Evolutionary conservation across 2,113 vertebrate species (phyloP).

Genomic region (Pomatostomus ruficeps): DNA sequence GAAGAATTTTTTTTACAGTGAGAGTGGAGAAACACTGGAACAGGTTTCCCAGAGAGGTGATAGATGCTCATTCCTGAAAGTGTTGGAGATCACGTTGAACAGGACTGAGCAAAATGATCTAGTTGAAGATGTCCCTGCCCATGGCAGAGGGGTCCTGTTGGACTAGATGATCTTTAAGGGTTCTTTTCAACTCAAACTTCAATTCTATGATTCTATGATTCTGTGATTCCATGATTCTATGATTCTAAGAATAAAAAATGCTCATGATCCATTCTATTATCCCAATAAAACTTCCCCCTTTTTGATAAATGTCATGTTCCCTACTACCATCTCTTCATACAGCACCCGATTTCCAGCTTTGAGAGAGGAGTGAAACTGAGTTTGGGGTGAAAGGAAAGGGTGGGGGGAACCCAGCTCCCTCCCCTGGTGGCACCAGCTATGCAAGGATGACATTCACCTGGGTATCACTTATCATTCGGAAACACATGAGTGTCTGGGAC

Average conservation of each 20-base stretch:
- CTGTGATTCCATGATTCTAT: not conserved
- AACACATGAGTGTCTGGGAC: not conserved
- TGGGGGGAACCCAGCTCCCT: not conserved
- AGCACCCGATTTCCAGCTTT: not conserved
- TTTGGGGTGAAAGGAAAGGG: not conserved
- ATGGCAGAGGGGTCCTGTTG: accelerated
- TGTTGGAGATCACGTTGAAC: not conserved
- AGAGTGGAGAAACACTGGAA: not conserved
- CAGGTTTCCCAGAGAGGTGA: not conserved
- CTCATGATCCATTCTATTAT: not conserved
- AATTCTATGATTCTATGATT: not conserved
- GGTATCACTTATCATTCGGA: not conserved
- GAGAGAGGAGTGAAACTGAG: not conserved
- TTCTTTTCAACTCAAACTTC: not conserved
- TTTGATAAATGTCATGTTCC: not conserved
- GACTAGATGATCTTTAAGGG: not conserved
- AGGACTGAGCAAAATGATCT: not conserved
- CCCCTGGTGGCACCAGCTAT: not conserved
- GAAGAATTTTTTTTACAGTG: accelerated
- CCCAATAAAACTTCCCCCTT: not conserved
- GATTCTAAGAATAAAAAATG: not conserved
- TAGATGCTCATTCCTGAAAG: not conserved
- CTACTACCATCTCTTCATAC: not conserved
- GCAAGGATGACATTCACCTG: not conserved
- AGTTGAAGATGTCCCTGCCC: not conserved